A percentile compares a stretch with the other conserved stretches of the same genome.
Evolutionary conservation across 35 echinoderm and acorn worm genomes (phyloP).

Genomic region (Anneissia japonica): DNA sequence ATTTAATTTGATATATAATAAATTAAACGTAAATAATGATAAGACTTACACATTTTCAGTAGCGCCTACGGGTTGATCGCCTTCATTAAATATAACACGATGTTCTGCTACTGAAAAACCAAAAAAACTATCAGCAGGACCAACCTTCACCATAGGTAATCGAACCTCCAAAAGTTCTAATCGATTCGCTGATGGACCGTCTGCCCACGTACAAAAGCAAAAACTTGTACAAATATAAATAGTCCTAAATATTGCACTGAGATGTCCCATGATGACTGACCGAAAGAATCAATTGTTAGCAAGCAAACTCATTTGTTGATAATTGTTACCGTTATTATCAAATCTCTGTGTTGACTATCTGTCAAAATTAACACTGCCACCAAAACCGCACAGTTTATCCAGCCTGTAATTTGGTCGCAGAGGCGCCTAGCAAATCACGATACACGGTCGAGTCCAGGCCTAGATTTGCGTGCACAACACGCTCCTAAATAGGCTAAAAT

Average conservation of each 20-base stretch:
- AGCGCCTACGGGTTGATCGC: not conserved
- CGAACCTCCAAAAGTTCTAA: constrained; percentile 47
- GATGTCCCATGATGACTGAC: not conserved
- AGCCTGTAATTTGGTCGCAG: too few species aligned
- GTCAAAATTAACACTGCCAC: too few species aligned
- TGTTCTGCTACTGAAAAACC: constrained; percentile 95
- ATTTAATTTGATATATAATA: too few species aligned
- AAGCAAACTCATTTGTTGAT: not conserved
- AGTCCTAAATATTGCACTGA: not conserved
- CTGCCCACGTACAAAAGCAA: not conserved
- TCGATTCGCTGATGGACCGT: not conserved
- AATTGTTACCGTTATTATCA: not conserved
- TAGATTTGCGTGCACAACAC: not conserved
- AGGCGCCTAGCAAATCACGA: too few species aligned
- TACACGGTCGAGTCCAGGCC: too few species aligned
- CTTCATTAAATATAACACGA: not conserved
- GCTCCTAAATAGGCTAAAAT: not conserved
- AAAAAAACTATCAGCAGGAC: constrained; percentile 67
- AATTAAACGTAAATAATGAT: too few species aligned
- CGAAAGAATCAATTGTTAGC: not conserved
- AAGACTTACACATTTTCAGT: not conserved
- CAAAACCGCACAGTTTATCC: not conserved
- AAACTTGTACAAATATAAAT: not conserved
- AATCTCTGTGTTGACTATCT: too few species aligned
- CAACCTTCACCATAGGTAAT: constrained; percentile 79